Conservation (phyloP, 2,113 vertebrate genomes). For the Microcebus tavaratra region DNA sequence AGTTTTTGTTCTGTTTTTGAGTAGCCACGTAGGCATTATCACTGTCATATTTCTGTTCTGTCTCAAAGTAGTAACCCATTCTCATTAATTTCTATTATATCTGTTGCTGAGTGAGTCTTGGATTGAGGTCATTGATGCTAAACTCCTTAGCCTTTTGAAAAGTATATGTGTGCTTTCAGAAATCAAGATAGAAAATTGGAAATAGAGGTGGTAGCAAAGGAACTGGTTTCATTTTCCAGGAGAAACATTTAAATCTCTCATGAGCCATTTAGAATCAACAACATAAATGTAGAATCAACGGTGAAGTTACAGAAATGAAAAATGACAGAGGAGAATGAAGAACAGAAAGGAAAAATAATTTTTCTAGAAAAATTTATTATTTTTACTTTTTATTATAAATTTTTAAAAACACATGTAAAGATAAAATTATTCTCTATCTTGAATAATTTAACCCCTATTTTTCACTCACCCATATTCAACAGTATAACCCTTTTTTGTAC, state of each 20-base stretch:
- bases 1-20: conserved; percentile 35
- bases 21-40: neutral
- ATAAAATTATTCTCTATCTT: neutral
- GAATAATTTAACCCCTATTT: neutral
- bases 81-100: conserved; percentile 2
- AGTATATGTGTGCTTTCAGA: neutral
- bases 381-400: neutral
- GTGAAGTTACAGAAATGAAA: neutral
- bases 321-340: neutral
- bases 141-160: conserved; percentile 39
- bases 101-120: conserved; percentile 22
- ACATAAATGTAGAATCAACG: neutral
- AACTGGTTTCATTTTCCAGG: conserved; percentile 9
- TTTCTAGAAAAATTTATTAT: neutral
- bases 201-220: neutral
- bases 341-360: neutral
- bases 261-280: conserved; percentile 6
- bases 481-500: neutral
- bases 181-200: conserved; percentile 3
- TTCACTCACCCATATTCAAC: neutral
- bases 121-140: neutral
- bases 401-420: neutral
- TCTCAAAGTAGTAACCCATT: neutral
- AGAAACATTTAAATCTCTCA: conserved; percentile 26
- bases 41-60: neutral